Evolutionary conservation across 2,113 vertebrate species (phyloP).

Genomic region (Labrus mixtus): DNA sequence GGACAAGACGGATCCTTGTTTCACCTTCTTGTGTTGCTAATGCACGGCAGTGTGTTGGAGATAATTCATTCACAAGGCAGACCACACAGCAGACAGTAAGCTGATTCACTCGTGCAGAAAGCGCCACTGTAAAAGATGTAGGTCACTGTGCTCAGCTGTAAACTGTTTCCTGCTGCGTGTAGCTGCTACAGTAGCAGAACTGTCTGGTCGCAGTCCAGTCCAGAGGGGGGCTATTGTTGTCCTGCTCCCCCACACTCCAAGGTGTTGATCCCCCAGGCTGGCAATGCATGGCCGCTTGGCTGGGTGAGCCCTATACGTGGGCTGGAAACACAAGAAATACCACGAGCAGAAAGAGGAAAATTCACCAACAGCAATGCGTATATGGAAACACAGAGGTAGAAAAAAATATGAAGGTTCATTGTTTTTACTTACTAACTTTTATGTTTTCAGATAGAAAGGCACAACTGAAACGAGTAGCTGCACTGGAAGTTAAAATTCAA

Average conservation of each 20-base stretch:
- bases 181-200: conserved; percentile 42
- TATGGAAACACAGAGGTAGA: background rate
- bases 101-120: conserved; percentile 53
- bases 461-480: no score
- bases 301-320: conserved; percentile 6
- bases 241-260: conserved; percentile 27
- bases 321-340: background rate
- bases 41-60: background rate
- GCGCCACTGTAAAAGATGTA: conserved; percentile 55
- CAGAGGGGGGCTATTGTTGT: conserved; percentile 58
- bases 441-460: no score
- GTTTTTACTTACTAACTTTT: conserved; percentile 1
- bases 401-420: background rate
- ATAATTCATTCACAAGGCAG: conserved; percentile 44
- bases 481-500: no score
- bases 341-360: background rate
- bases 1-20: background rate
- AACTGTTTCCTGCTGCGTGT: conserved; percentile 46
- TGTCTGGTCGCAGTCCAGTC: conserved; percentile 11
- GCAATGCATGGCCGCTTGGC: conserved; percentile 28
- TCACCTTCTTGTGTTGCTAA: background rate
- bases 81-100: conserved; percentile 27
- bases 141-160: conserved; percentile 70
- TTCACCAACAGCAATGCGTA: background rate
- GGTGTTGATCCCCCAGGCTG: conserved; percentile 62